Evolutionary conservation across 1,140 invertebrate species (phyloP).

Genomic region (Sarcophaga bullata): DNA sequence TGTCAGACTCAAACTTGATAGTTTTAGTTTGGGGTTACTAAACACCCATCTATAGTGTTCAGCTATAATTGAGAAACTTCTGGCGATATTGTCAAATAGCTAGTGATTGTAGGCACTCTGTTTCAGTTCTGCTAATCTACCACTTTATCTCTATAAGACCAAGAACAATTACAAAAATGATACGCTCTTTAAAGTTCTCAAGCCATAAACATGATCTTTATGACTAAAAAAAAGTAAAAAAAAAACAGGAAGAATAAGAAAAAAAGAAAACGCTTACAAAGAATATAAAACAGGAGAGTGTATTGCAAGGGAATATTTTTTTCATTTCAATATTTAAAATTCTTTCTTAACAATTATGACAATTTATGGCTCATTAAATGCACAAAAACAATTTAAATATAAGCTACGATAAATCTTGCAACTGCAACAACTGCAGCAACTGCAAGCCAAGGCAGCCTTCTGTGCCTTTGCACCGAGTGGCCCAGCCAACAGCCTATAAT

Average conservation of each 20-base stretch:
- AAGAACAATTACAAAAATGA: too few relatives aligned
- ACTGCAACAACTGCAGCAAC: not conserved
- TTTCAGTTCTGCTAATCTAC: too few relatives aligned
- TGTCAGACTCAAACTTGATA: too few relatives aligned
- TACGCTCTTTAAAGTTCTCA: too few relatives aligned
- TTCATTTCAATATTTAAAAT: slow-evolving; percentile 38
- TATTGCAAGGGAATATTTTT: not conserved
- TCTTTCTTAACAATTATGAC: slow-evolving; percentile 37
- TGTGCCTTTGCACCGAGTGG: not conserved
- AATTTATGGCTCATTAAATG: slow-evolving; percentile 40
- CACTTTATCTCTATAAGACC: too few relatives aligned
- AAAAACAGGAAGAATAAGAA: not conserved
- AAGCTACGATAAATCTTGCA: slow-evolving; percentile 29
- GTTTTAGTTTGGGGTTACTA: too few relatives aligned
- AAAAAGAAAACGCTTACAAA: not conserved
- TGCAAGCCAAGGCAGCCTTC: too few relatives aligned
- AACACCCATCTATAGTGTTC: too few relatives aligned
- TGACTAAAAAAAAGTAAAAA: not conserved
- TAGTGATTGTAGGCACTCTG: too few relatives aligned
- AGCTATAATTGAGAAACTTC: too few relatives aligned
- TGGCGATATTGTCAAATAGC: too few relatives aligned
- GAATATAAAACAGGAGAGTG: not conserved
- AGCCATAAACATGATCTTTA: too few relatives aligned
- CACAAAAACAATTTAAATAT: slow-evolving; percentile 37
- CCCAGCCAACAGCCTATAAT: not conserved